These are phyloP conservation scores for Campylomormyrus numenius DNA, from an alignment of 2,113 vertebrate genomes.

Conservation along the genomic window DNA sequence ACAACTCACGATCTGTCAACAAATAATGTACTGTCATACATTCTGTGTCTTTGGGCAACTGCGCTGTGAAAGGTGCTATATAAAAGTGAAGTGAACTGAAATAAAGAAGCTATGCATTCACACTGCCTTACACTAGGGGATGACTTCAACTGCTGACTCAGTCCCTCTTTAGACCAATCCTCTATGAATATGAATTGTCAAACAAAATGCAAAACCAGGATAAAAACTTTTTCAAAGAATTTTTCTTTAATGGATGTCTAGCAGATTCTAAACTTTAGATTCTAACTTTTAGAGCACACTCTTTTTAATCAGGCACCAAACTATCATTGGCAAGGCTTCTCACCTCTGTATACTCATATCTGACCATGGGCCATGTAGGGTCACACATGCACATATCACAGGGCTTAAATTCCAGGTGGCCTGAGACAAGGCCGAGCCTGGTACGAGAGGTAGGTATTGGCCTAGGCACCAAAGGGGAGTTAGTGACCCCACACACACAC, in stretches of 20 bases:
- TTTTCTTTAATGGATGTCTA: neutral
- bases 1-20: neutral
- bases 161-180: neutral
- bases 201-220: neutral
- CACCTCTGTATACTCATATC: too few species aligned
- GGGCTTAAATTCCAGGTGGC: too few species aligned
- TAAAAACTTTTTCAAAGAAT: neutral
- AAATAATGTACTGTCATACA: neutral
- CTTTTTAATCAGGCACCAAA: too few species aligned
- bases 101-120: neutral
- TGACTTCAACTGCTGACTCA: neutral
- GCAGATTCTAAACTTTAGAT: neutral
- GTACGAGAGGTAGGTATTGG: too few species aligned
- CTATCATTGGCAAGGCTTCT: too few species aligned
- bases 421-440: too few species aligned
- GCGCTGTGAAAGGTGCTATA: neutral
- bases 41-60: neutral
- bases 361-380: too few species aligned
- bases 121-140: neutral
- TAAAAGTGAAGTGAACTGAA: neutral
- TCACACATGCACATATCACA: too few species aligned
- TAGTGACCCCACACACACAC: too few species aligned
- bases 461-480: too few species aligned
- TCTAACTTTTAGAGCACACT: neutral
- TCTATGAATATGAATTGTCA: neutral